Evolutionary conservation across 1,140 invertebrate genomes (phyloP).

Genomic region (Laupala kohalensis): DNA sequence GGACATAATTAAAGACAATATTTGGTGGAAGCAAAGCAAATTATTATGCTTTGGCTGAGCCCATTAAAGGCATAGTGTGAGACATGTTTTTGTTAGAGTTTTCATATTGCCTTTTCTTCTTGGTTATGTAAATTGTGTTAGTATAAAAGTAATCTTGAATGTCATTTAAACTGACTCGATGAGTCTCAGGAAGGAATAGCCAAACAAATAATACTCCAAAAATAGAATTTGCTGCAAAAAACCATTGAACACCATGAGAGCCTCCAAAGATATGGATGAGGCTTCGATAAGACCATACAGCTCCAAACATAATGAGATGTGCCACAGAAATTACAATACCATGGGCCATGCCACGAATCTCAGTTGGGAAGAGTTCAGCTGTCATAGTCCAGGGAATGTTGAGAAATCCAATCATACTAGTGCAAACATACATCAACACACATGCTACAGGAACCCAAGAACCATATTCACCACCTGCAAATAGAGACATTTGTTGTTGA

Average conservation of each 20-base stretch:
- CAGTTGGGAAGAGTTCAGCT: conserved; percentile 42
- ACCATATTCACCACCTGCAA: neutral
- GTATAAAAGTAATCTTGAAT: conserved; percentile 46
- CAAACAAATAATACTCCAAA: conserved; percentile 41
- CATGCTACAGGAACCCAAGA: conserved; percentile 29
- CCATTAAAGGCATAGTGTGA: neutral
- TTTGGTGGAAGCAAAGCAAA: too few species aligned
- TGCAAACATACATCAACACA: conserved; percentile 37
- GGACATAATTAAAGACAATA: too few species aligned
- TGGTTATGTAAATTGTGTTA: conserved; percentile 25
- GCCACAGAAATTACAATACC: conserved; percentile 35
- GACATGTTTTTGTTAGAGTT: neutral
- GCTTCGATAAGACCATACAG: conserved; percentile 34
- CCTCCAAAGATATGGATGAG: conserved; percentile 34
- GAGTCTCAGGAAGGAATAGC: conserved; percentile 55
- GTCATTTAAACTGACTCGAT: conserved; percentile 49
- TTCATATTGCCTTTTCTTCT: neutral
- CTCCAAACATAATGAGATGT: conserved; percentile 38
- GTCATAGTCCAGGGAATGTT: conserved; percentile 47
- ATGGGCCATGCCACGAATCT: conserved; percentile 42
- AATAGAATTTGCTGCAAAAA: conserved; percentile 50
- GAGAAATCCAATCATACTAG: conserved; percentile 40
- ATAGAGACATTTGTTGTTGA: neutral
- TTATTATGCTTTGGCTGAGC: neutral
- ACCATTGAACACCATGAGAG: conserved; percentile 46